These are phyloP conservation scores for Acrobasis suavella DNA, from an alignment of 2,888 invertebrate genomes.

Conservation along the genomic window DNA sequence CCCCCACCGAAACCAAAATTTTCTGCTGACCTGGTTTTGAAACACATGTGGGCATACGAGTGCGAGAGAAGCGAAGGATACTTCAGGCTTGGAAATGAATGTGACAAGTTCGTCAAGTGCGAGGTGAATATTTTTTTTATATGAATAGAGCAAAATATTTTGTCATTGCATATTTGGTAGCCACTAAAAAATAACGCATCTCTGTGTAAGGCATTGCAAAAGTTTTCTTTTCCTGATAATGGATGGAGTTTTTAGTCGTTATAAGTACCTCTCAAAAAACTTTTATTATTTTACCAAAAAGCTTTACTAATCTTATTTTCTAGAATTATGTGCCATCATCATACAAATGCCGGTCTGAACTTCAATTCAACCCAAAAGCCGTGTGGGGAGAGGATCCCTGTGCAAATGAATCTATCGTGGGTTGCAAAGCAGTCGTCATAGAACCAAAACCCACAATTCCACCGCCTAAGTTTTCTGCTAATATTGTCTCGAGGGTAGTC, in stretches of 20 bases:
- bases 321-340: constrained; percentile 4
- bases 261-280: no score
- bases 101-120: constrained; percentile 7
- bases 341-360: constrained; percentile 11
- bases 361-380: constrained; percentile 10
- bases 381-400: constrained; percentile 13
- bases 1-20: not conserved
- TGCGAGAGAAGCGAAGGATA: constrained; percentile 8
- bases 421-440: not conserved
- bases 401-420: not conserved
- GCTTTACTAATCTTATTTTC: not conserved
- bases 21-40: constrained; percentile 5
- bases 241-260: no score
- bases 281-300: no score
- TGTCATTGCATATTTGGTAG: no score
- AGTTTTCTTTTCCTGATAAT: no score
- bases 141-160: no score
- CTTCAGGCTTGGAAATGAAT: not conserved
- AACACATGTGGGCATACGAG: not conserved
- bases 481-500: not conserved
- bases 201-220: no score
- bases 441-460: not conserved
- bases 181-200: no score
- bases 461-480: constrained; percentile 1
- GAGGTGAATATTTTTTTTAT: no score